Evolutionary conservation across 2,797 vertebrate genomes (phyloP), one percentile per base, ranked within the genome.

Genomic region (Capromys pilorides): DNA sequence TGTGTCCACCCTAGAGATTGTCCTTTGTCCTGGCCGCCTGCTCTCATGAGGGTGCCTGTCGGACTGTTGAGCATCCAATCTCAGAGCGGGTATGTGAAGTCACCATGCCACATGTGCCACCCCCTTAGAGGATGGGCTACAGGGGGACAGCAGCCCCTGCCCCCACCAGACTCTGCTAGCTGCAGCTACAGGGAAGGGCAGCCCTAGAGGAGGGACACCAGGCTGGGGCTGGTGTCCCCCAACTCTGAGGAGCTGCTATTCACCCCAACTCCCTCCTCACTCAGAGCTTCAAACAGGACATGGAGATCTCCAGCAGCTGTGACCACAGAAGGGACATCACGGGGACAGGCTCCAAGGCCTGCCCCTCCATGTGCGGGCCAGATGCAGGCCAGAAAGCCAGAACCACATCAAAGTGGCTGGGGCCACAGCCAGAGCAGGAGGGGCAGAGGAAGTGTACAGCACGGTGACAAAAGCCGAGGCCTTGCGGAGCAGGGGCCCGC

Each of bases 361-460:
- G 81, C 36, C 96, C 96, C 93, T 79, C 96, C 98, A 98, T 96
- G 95, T 98, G 98, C 96, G 51, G 79, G 90, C 97, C 98, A 98
- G 98, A 98, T 97, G 98, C 97, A 91, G 93, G 91, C 83, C 86
- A 89, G 95, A 96, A 88, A 96, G 95, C 69, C 3, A 9, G 41
- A 83, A 62, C 97, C 97, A 98, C 98, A 98, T 98, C 81, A 98
- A 98, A 98, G 98, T 0, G 75, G 39, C 71, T 83, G 49, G 96
- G 36, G 0, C 22, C 93, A 28, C 31, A 95, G 95, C 81, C 2
- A 41, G 96, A 88, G 96, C 12, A 6, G 92, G 97, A 94, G 96
- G 94, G 92, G 59, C 96, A 0, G 11, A 11, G 95, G 97, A 95
- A 96, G 95, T 0, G 62, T 39, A 54, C 62, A 69, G 96, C 87